Conservation (phyloP, 2,113 vertebrate genomes). For the Myodes glareolus region DNA sequence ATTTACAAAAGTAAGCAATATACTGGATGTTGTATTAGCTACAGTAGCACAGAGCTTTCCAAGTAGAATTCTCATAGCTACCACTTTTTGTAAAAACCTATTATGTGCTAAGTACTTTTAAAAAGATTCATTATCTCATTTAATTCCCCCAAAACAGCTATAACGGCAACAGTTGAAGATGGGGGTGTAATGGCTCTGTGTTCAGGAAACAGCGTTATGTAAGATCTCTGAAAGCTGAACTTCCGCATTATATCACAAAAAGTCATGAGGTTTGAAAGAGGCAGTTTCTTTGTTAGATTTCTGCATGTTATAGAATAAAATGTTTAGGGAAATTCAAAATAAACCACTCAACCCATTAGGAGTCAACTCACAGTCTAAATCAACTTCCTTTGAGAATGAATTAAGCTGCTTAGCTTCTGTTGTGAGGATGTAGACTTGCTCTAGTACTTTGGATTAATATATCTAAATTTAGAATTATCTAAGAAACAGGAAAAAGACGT, state of each 20-base stretch:
- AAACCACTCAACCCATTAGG: slow-evolving; percentile 27
- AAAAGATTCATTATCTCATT: slow-evolving; percentile 53
- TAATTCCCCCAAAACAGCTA: slow-evolving; percentile 54
- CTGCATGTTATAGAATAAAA: slow-evolving; percentile 39
- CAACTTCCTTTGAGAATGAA: slow-evolving; percentile 45
- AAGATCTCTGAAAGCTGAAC: slow-evolving; percentile 49
- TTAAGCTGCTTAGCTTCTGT: slow-evolving; percentile 43
- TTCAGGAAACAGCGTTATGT: slow-evolving; percentile 28
- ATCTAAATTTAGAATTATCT: slow-evolving; percentile 63
- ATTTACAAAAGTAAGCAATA: neutral
- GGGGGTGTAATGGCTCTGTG: neutral
- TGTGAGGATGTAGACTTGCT: slow-evolving; percentile 28
- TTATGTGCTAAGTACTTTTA: slow-evolving; percentile 38
- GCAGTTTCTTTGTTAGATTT: slow-evolving; percentile 54
- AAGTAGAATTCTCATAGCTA: neutral
- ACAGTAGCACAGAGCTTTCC: neutral
- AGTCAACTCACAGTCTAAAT: slow-evolving; percentile 43
- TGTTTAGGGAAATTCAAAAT: slow-evolving; percentile 62
- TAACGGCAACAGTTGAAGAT: slow-evolving; percentile 36
- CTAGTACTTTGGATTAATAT: slow-evolving; percentile 54
- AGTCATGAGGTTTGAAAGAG: slow-evolving; percentile 23
- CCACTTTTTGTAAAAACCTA: neutral
- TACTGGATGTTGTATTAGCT: neutral
- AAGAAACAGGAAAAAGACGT: neutral
- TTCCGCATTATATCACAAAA: slow-evolving; percentile 55